Percentiles rank a stretch among this genome's conserved stretches.
phyloP scores from a whole-genome alignment of 2,888 invertebrate genomes.

The Byasa hedistus region DNA sequence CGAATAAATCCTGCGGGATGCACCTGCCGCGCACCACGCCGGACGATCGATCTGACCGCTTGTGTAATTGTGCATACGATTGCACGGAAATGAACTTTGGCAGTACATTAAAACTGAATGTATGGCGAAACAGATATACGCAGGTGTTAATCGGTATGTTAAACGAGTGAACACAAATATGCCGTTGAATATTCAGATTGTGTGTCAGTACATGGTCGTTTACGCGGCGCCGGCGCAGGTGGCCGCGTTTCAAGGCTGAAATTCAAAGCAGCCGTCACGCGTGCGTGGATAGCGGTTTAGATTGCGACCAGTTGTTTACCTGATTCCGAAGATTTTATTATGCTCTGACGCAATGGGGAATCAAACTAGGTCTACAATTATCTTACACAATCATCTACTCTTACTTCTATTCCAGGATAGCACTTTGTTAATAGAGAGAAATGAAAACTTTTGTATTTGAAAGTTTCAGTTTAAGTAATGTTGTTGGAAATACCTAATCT shows the following conservation, averaged over 20 bases:
- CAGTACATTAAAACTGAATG: slow-evolving; percentile 41
- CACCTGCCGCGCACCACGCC: slow-evolving; percentile 63
- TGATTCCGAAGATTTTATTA: slow-evolving; percentile 42
- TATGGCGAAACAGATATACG: slow-evolving; percentile 60
- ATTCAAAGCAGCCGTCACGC: slow-evolving; percentile 79
- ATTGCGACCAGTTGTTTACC: slow-evolving; percentile 55
- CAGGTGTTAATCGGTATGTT: slow-evolving; percentile 74
- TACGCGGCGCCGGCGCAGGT: slow-evolving; percentile 83
- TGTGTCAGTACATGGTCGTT: slow-evolving; percentile 77
- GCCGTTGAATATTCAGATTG: slow-evolving; percentile 78
- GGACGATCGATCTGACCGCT: slow-evolving; percentile 36
- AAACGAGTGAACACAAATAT: slow-evolving; percentile 71
- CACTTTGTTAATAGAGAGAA: background rate
- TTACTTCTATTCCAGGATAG: background rate
- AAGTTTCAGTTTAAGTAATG: background rate
- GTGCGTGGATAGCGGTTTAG: slow-evolving; percentile 70
- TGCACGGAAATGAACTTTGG: slow-evolving; percentile 36
- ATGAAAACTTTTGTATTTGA: background rate
- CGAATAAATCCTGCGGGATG: slow-evolving; percentile 75
- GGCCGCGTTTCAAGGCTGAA: slow-evolving; percentile 80
- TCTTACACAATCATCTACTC: background rate
- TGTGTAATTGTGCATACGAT: slow-evolving; percentile 33
- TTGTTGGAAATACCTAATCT: slow-evolving; percentile 41
- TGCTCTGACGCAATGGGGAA: slow-evolving; percentile 22
- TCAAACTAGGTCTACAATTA: slow-evolving; percentile 4